These are phyloP conservation scores for Rhagoletis zephyria DNA, from an alignment of 1,140 invertebrate species.

Conservation along the genomic window DNA sequence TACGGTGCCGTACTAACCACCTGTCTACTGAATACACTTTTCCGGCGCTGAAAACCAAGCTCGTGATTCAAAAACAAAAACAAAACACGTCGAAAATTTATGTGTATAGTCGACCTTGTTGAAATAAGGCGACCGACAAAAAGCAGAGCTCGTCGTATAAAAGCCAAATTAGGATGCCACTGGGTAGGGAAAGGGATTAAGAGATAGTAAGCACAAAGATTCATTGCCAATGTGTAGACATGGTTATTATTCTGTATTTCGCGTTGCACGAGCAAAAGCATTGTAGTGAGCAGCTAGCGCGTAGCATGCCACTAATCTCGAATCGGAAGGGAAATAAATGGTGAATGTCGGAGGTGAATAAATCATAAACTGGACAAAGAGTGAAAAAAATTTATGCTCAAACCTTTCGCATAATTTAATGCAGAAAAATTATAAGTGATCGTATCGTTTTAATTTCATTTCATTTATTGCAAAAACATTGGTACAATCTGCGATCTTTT, in stretches of 20 bases:
- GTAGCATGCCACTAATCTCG: neutral
- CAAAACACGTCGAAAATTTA: neutral
- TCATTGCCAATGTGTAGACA: slow-evolving; percentile 11
- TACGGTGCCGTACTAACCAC: neutral
- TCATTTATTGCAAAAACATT: too few relatives aligned
- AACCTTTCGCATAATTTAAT: too few relatives aligned
- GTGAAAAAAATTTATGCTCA: neutral
- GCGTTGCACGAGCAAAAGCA: neutral
- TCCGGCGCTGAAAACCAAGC: neutral
- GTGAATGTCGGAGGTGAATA: neutral
- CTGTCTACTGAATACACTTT: neutral
- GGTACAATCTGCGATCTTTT: too few relatives aligned
- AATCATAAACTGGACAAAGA: neutral
- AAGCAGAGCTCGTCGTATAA: neutral
- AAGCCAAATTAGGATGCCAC: neutral
- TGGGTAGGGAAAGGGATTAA: neutral
- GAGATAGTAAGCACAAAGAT: neutral
- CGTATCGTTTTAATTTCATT: too few relatives aligned
- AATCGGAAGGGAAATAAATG: neutral
- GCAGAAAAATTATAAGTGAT: too few relatives aligned
- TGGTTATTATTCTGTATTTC: neutral
- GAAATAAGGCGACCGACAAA: neutral
- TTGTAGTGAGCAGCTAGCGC: neutral
- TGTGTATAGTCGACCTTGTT: neutral
- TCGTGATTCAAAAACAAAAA: neutral